Evolutionary conservation across 2,797 vertebrate species (phyloP), one percentile per base, ranked within the genome.

Genomic region (Sebastes elongatus): DNA sequence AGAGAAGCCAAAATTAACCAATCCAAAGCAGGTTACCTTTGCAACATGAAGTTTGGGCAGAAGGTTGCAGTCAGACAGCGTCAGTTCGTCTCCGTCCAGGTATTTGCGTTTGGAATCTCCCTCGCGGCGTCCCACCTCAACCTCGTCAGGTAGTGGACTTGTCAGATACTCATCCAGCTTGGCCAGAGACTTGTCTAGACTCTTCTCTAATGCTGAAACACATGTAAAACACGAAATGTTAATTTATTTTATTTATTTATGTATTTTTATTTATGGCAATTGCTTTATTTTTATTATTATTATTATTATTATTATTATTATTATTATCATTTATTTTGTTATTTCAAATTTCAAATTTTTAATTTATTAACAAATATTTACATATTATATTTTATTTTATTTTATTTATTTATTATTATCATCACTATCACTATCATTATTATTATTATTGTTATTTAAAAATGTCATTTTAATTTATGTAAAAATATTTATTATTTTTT

Each of bases 1-100:
- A 32, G 7, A 14, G 2, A 46, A 46, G 35, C 2, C 18, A 7
- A 61, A 56, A 8, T 1, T 3, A 3, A 35, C 3, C 3, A 18
- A 22, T 3, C 0, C 1, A 7, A 61, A n/a, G 16, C 5, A 1
- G 20, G 83, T 94, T 93, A 99, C 99, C 97, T 99, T 99, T 79
- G 98, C 94, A 20, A 99, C 97, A 0, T 99, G 99, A n/a, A 99
- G 98, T 88, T 99, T 99, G 62, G 99, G 99, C 67, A 99, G 93
- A 35, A 99, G 97, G 91, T 99, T 99, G 94, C 99, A 99, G 94
- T 99, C 99, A 0, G 98, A 96, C 71, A 99, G 95, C 0, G 98
- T 98, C 82, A 99, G 89, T 38, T 98, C 97, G 16, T 99, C 96
- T 42, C 99, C 98, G 2, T 99, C 99, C 81, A 99, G 93, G 89